Evolutionary conservation across 2,888 invertebrate species (phyloP).

Genomic region (Orchesellides sinensis): DNA sequence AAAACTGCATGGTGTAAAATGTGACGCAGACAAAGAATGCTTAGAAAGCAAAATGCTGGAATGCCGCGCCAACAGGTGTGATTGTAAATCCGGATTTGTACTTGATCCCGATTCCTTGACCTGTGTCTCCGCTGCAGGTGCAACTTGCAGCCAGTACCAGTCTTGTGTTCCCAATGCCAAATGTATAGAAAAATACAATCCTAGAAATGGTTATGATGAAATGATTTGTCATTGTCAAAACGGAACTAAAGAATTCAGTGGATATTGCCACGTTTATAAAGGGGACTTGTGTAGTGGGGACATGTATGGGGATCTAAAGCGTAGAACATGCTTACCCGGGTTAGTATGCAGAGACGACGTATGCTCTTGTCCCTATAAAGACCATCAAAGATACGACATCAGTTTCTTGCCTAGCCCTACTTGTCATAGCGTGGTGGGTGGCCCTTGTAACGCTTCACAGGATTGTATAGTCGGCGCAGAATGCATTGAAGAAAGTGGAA

Average conservation of each 20-base stretch:
- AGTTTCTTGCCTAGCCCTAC: not conserved
- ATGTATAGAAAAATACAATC: not conserved
- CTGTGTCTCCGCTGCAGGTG: not conserved
- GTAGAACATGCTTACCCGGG: not conserved
- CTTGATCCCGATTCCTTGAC: not conserved
- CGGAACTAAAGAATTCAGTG: too few species aligned
- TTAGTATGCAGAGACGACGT: not conserved
- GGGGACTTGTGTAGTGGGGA: constrained; percentile 1
- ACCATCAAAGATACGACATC: constrained; percentile 22
- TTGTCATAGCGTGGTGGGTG: constrained; percentile 2
- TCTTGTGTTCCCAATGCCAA: constrained; percentile 11
- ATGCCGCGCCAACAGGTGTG: not conserved
- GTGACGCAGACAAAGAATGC: not conserved
- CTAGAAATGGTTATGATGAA: too few species aligned
- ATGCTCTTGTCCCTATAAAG: constrained; percentile 5
- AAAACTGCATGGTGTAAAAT: not conserved
- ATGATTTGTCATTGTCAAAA: too few species aligned
- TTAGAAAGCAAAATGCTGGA: not conserved
- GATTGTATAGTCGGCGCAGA: constrained; percentile 6
- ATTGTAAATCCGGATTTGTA: not conserved
- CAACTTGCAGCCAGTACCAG: not conserved
- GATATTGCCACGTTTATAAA: constrained; percentile 4
- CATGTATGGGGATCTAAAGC: not conserved
- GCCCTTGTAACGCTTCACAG: not conserved
- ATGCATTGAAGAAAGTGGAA: not conserved